Evolutionary conservation across 1,140 invertebrate genomes (phyloP).

Genomic region (Drosophila littoralis): DNA sequence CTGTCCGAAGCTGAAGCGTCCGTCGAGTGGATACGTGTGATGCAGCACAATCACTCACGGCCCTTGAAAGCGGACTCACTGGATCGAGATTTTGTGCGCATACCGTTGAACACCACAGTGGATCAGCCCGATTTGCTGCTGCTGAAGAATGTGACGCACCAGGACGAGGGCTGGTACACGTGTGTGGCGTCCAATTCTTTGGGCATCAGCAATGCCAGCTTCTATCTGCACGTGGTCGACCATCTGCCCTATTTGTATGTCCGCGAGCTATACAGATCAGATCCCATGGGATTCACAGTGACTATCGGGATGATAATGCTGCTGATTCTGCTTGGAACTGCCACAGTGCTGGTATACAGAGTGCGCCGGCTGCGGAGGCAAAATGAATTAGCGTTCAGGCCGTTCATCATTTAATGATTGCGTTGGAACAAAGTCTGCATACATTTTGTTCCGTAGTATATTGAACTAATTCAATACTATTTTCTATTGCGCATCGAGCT

Average conservation of each 20-base stretch:
- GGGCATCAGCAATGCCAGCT: slow-evolving; percentile 90
- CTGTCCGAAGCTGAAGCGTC: slow-evolving; percentile 90
- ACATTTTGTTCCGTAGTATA: too few species aligned
- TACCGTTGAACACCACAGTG: slow-evolving; percentile 42
- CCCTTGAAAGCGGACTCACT: slow-evolving; percentile 6
- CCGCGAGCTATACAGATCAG: slow-evolving; percentile 40
- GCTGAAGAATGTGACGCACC: slow-evolving; percentile 90
- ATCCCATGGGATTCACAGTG: slow-evolving; percentile 60
- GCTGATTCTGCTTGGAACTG: slow-evolving; percentile 62
- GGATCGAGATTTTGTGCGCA: not conserved
- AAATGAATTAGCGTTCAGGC: too few species aligned
- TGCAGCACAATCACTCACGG: slow-evolving; percentile 39
- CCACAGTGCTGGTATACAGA: slow-evolving; percentile 85
- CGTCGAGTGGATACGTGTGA: slow-evolving; percentile 88
- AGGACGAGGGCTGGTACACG: slow-evolving; percentile 96
- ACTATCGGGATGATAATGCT: slow-evolving; percentile 45
- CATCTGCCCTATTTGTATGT: slow-evolving; percentile 69
- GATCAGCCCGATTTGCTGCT: slow-evolving; percentile 84
- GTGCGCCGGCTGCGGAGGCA: slow-evolving; percentile 85
- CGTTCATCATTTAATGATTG: too few species aligned
- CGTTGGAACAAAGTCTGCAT: too few species aligned
- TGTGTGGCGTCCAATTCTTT: slow-evolving; percentile 94
- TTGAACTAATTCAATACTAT: too few species aligned
- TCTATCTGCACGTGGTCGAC: slow-evolving; percentile 93
- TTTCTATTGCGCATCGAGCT: too few species aligned